Percentiles rank a stretch among this genome's conserved stretches.
These are phyloP conservation scores for Lampris megalopsis DNA, from an alignment of 2,113 vertebrate species.

Conservation along the genomic window DNA sequence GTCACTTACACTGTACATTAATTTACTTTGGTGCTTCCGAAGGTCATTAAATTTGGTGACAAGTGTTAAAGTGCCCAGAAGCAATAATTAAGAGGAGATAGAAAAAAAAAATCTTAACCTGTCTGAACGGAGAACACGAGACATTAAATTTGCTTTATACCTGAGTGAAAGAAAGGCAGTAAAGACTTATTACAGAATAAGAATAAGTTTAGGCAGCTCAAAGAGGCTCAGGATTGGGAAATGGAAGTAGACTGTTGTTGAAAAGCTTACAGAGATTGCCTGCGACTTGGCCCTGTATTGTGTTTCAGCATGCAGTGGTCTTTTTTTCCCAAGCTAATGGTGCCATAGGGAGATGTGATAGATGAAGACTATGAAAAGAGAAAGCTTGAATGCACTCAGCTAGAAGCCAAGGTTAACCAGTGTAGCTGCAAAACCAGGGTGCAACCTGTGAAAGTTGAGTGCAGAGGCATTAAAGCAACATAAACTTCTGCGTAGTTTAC, in stretches of 20 bases:
- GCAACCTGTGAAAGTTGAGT: not conserved
- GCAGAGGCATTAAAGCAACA: not conserved
- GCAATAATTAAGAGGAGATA: slow-evolving; percentile 65
- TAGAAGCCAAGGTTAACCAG: not conserved
- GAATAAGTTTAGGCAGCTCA: slow-evolving; percentile 5
- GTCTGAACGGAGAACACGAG: slow-evolving; percentile 66
- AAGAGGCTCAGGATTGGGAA: slow-evolving; percentile 23
- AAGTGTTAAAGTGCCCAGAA: slow-evolving; percentile 44
- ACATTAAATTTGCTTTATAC: slow-evolving; percentile 67
- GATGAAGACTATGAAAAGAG: too few relatives aligned
- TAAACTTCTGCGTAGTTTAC: not conserved
- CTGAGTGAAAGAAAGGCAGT: slow-evolving; percentile 41
- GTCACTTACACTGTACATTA: slow-evolving; percentile 42
- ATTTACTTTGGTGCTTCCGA: slow-evolving; percentile 50
- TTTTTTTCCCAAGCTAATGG: too few relatives aligned
- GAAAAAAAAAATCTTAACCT: slow-evolving; percentile 69
- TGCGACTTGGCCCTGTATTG: too few relatives aligned
- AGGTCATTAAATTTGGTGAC: slow-evolving; percentile 72
- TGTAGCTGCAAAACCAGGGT: not conserved
- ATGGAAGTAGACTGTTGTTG: not conserved
- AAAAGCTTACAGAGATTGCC: too few relatives aligned
- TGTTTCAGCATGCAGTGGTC: too few relatives aligned
- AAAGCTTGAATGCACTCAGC: not conserved
- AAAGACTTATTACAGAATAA: slow-evolving; percentile 42
- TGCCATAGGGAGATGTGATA: too few relatives aligned